These are phyloP conservation scores for Platichthys flesus DNA, from an alignment of 2,113 vertebrate species.

Conservation along the genomic window DNA sequence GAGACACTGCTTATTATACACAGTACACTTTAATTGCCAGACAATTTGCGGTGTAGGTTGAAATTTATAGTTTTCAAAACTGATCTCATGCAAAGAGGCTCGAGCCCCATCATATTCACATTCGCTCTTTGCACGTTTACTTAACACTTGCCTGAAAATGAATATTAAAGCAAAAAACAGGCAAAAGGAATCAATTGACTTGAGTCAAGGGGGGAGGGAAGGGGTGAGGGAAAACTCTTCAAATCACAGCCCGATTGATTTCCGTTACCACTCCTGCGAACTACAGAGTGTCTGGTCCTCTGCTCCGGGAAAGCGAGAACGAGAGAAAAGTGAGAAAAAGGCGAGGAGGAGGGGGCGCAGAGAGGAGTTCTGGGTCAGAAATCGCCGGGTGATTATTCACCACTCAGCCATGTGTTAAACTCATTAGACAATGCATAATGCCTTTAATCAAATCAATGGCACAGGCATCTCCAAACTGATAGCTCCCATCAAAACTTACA, in stretches of 20 bases:
- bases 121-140: constrained; percentile 75
- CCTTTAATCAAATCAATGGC: constrained; percentile 99
- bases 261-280: constrained; percentile 72
- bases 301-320: constrained; percentile 52
- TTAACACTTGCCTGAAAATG: constrained; percentile 70
- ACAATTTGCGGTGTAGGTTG: constrained; percentile 67
- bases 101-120: constrained; percentile 73
- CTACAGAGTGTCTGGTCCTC: constrained; percentile 63
- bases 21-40: constrained; percentile 79
- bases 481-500: constrained; percentile 93
- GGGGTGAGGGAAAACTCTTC: constrained; percentile 64
- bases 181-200: constrained; percentile 77
- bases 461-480: constrained; percentile 92
- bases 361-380: constrained; percentile 82
- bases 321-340: constrained; percentile 68
- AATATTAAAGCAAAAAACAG: constrained; percentile 82
- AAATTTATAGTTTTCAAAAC: constrained; percentile 75
- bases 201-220: constrained; percentile 12
- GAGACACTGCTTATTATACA: constrained; percentile 69
- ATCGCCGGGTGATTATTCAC: constrained; percentile 93
- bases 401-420: constrained; percentile 98
- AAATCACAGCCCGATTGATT: constrained; percentile 83
- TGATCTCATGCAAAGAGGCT: constrained; percentile 61
- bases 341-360: constrained; percentile 57
- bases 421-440: constrained; percentile 99